phyloP scores from a whole-genome alignment of 2,113 vertebrate genomes.

The Podarcis raffonei region DNA sequence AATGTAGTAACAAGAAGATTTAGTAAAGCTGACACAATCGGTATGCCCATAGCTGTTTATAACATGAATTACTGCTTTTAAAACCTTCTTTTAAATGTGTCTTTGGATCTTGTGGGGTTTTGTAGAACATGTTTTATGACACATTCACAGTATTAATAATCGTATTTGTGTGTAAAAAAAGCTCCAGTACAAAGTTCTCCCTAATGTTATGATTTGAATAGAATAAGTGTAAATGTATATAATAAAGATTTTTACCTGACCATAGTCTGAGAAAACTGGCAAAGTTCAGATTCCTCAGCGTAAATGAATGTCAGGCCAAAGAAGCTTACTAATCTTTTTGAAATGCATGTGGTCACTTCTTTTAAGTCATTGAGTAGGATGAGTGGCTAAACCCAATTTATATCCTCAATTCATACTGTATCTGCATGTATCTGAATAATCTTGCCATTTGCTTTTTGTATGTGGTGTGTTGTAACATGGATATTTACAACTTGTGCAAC shows the following conservation, averaged over 20 bases:
- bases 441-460: not conserved
- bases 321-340: not conserved
- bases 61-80: not conserved
- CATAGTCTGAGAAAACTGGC: not conserved
- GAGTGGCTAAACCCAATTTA: not conserved
- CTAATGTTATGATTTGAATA: not conserved
- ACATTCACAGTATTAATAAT: not conserved
- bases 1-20: slow-evolving; percentile 94
- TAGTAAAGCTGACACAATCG: slow-evolving; percentile 99
- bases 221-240: not conserved
- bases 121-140: not conserved
- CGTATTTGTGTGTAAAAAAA: not conserved
- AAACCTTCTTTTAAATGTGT: not conserved
- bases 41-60: slow-evolving; percentile 69
- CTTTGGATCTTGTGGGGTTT: not conserved
- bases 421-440: not conserved
- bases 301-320: not conserved
- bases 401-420: not conserved
- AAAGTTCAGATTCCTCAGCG: not conserved
- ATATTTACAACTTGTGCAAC: not conserved
- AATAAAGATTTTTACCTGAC: not conserved
- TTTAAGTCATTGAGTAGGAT: not conserved
- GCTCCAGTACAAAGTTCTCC: not conserved
- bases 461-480: not conserved
- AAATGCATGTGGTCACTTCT: not conserved